Evolutionary conservation across 1,140 invertebrate genomes (phyloP).

Genomic region (Diorhabda carinulata): DNA sequence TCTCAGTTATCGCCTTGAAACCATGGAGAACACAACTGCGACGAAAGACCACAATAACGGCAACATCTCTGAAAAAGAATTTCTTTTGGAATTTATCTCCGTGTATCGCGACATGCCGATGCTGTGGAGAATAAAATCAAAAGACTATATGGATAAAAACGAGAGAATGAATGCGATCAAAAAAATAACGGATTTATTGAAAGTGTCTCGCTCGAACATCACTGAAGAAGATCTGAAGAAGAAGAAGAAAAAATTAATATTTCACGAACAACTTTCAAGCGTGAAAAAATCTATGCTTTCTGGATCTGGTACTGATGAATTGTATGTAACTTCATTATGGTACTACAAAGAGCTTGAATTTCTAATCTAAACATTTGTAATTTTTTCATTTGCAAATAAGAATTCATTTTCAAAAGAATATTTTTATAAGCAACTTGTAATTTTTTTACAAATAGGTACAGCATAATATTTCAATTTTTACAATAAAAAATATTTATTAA

Average conservation of each 20-base stretch:
- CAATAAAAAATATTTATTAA: neutral
- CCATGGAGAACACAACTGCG: constrained; percentile 14
- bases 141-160: constrained; percentile 16
- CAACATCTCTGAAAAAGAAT: constrained; percentile 9
- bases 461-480: constrained; percentile 9
- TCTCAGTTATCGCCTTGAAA: constrained; percentile 7
- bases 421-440: constrained; percentile 11
- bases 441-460: constrained; percentile 7
- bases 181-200: constrained; percentile 10
- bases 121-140: constrained; percentile 13
- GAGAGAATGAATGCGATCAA: constrained; percentile 8
- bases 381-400: constrained; percentile 14
- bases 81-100: constrained; percentile 11
- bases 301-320: neutral
- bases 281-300: constrained; percentile 16
- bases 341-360: constrained; percentile 17
- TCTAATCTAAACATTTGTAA: constrained; percentile 7
- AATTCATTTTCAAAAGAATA: constrained; percentile 14
- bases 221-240: too few species aligned
- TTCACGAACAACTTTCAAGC: constrained; percentile 6
- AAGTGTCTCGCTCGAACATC: neutral
- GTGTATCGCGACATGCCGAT: constrained; percentile 13
- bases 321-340: constrained; percentile 15
- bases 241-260: too few species aligned
- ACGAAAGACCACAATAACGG: neutral